Base-by-base conservation (phyloP, 2,113 vertebrate species). In the Pseudopodoces humilis region DNA sequence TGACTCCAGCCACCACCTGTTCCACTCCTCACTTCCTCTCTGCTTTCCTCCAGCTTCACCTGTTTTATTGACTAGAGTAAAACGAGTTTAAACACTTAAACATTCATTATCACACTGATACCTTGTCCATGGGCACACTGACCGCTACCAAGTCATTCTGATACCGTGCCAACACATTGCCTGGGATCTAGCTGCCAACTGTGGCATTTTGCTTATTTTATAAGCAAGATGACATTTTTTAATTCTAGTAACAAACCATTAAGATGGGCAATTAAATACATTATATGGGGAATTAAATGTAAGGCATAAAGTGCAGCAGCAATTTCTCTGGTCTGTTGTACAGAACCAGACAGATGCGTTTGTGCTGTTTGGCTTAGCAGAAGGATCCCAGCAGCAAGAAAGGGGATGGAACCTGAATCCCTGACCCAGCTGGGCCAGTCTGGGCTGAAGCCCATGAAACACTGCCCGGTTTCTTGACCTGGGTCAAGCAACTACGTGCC, bases 101-200 rank as follows among this genome's bases (percentile, higher is more conserved):
- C 21, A 15, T 9, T 39, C 43, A 63, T 28, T 62, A 64, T 13
- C 43, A 19, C 55, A n/a, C 58, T 22, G 86, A 37, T 58, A 64
- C n/a, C 28, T 18, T 43, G 24, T 74, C 41, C 2, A 1, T 0
- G 0, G 52, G 37, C 35, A 72, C 82, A 31, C 5, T 19, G 59
- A 53, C 35, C 2, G 0, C 1, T 28, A 49, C 31, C 65, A 46
- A 68, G 27, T 47, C 0, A 0, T 63, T 77, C 18, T 47, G 47
- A 49, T 20, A 35, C 50, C 44, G 52, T 21, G 64, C 68, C 68
- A 92, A 93, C 27, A 22, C 21, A 9, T 9, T 18, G 59, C 33
- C 90, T 75, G 59, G 35, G 55, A 69, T 13, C 47, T 37, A 56
- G 33, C 50, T 43, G 63, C 52, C 71, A 59, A 35, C 33, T 13